phyloP scores from a whole-genome alignment of 2,797 vertebrate genomes.

The Gymnopithys bicolor region DNA sequence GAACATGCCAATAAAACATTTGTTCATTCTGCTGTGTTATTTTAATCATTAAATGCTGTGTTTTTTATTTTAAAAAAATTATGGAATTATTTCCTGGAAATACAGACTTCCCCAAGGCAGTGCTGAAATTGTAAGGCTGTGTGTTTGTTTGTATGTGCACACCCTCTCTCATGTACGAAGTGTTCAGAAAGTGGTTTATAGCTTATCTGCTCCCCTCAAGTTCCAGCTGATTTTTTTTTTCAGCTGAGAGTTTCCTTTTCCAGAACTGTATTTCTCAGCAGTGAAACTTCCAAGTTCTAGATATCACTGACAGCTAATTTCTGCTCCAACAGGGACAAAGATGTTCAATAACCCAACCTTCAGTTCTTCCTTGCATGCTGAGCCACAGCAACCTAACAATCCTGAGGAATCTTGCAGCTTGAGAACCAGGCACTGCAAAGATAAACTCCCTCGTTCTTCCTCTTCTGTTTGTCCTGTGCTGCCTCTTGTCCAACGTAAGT shows the following conservation, averaged over 20 bases:
- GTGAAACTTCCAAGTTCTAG: not conserved
- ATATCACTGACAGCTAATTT: not conserved
- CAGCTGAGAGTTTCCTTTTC: not conserved
- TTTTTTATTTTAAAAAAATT: constrained; percentile 44
- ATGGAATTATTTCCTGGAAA: constrained; percentile 6
- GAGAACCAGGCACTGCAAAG: not conserved
- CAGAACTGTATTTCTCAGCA: not conserved
- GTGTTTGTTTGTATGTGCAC: not conserved
- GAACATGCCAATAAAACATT: constrained; percentile 94
- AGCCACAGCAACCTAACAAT: not conserved
- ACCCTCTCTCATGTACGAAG: no score
- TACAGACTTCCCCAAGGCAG: not conserved
- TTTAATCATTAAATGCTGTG: constrained; percentile 77
- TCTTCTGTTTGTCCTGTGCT: not conserved
- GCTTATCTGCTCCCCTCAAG: not conserved
- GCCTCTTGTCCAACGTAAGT: rapidly evolving
- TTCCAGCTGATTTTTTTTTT: not conserved
- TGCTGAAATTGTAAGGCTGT: not conserved
- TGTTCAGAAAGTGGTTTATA: not conserved
- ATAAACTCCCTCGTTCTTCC: not conserved
- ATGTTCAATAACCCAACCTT: not conserved
- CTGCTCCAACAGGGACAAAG: not conserved
- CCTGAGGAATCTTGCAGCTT: not conserved
- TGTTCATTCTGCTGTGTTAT: constrained; percentile 81
- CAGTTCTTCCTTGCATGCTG: not conserved